Conservation (phyloP, 2,888 invertebrate genomes). For the Pyrocoelia pectoralis region DNA sequence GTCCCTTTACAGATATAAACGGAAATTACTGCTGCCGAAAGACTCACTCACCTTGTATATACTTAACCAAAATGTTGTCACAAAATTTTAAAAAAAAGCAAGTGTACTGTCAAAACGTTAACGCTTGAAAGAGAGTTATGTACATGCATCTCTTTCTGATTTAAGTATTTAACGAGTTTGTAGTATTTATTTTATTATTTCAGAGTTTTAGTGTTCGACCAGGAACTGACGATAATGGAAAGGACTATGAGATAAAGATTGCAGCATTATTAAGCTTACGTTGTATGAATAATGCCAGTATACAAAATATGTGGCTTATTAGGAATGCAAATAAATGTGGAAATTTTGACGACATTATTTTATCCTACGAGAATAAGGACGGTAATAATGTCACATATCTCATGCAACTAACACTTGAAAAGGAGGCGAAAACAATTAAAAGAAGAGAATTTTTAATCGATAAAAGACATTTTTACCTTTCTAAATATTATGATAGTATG, state of each 20-base stretch:
- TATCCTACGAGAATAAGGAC: not conserved
- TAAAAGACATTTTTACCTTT: not conserved
- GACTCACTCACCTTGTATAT: no score
- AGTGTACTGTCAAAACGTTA: no score
- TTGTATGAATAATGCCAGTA: not conserved
- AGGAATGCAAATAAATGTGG: not conserved
- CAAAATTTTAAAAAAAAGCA: no score
- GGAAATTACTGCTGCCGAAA: no score
- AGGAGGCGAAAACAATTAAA: not conserved
- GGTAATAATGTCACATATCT: not conserved
- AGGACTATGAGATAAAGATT: conserved; percentile 16
- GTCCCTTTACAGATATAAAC: no score
- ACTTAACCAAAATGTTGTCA: no score
- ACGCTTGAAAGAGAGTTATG: no score
- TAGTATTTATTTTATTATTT: not conserved
- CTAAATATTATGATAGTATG: not conserved
- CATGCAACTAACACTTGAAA: not conserved
- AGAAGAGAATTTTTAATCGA: not conserved
- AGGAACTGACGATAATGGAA: conserved; percentile 4
- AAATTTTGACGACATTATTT: not conserved
- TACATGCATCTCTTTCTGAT: no score
- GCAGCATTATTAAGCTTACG: conserved; percentile 2
- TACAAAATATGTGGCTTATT: conserved; percentile 1
- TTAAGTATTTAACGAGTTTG: no score
- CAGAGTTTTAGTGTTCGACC: conserved; percentile 4